Conservation (phyloP, 1,140 invertebrate species). For the Psix sp. region DNA sequence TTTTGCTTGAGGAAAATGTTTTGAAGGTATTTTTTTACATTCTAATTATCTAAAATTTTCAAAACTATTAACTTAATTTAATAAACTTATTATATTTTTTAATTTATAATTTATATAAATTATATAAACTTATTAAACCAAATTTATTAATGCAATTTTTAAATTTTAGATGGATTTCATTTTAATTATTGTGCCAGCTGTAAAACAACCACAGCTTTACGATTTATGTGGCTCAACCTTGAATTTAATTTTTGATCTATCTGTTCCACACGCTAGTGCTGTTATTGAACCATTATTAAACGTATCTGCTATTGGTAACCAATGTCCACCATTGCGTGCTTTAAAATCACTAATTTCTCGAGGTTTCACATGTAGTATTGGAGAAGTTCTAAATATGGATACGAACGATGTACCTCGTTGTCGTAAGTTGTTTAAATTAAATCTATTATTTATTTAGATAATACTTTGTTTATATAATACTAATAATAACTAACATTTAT, state of each 20-base stretch:
- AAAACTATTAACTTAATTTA: no score
- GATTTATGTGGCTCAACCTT: conserved; percentile 96
- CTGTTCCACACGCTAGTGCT: conserved; percentile 92
- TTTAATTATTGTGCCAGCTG: conserved; percentile 89
- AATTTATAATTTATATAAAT: conserved; percentile 10
- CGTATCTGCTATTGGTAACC: conserved; percentile 91
- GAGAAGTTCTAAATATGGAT: conserved; percentile 95
- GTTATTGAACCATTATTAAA: conserved; percentile 93
- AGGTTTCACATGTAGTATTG: conserved; percentile 94
- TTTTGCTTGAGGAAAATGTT: conserved; percentile 89
- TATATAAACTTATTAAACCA: background rate
- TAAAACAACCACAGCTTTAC: conserved; percentile 92
- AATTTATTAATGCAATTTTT: background rate
- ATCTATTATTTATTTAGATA: no score
- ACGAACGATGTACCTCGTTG: conserved; percentile 94
- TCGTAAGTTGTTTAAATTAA: no score
- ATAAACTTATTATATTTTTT: no score
- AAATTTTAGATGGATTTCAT: conserved; percentile 86
- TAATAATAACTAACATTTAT: no score
- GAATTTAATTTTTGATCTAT: conserved; percentile 94
- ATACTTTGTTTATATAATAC: background rate
- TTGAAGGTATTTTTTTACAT: conserved; percentile 78
- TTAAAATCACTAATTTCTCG: conserved; percentile 89
- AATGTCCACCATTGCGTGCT: conserved; percentile 92
- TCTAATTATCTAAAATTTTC: no score